Base-by-base conservation (phyloP, 1,140 invertebrate species). In the Drosophila repleta region DNA sequence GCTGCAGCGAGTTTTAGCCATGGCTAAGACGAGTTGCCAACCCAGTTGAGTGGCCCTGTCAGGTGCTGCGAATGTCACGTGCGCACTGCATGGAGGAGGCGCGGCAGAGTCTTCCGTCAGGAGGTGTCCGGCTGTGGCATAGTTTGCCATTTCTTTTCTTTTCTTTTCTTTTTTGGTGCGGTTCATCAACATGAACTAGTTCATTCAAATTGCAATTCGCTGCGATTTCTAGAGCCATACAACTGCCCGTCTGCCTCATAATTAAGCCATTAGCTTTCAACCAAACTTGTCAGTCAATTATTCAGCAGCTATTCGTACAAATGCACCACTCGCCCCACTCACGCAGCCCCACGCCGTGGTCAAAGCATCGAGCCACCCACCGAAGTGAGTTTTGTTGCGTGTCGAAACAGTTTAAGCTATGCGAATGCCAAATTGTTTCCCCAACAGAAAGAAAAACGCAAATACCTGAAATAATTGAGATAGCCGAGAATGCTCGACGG, bases 31-130 rank as follows among this genome's bases (percentile, higher is more conserved):
- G 32, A 39, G 21, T 67, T 67, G 61, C 55, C 18, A 55, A 58
- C 48, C 24, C 58, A 67, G 20, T 49, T 32, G 72, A 73, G 68
- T 58, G 45, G 64, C 57, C 51, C 57, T 62, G 75, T 74, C 79
- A 82, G 74, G 56, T 82, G 76, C 32, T 32, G 46, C 57, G 58
- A 74, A 68, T 76, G 70, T 69, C 74, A 76, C 74, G 74, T 66
- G 69, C 57, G 45, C 43, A 15, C 3, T 8, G 3, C 15, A 43
- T 11, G n/a, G 39, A 7, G 39, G 15, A 18, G 7, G n/a, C n/a
- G n/a, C n/a, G 13, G 13, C 15, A 58, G 24, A 60, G 48, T 32
- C 53, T 60, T 21, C 18, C 35, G 7, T 52, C 37, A 58, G 41
- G 4, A 35, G 32, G 32, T 24, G 21, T 43, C 52, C 52, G 13